Evolutionary conservation across 1,140 invertebrate species (phyloP).

Genomic region (Papilio polytes): DNA sequence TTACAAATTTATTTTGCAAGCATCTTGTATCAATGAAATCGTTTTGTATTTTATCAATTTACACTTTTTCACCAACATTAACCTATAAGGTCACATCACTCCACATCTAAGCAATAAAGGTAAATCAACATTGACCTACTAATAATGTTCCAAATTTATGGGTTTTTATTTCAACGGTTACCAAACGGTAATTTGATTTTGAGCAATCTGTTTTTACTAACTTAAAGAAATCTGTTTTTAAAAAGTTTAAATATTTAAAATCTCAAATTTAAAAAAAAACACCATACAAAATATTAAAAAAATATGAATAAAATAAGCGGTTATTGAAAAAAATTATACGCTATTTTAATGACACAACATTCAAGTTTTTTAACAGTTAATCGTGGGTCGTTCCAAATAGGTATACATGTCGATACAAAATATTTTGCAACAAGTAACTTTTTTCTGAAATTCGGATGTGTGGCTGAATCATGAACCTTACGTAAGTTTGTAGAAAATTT

Average conservation of each 20-base stretch:
- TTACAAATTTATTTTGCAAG: conserved; percentile 7
- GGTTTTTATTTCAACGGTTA: conserved; percentile 23
- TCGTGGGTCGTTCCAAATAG: background rate
- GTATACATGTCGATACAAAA: background rate
- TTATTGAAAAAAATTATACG: background rate
- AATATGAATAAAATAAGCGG: background rate
- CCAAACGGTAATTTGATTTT: conserved; percentile 17
- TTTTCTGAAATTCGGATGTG: conserved; percentile 1
- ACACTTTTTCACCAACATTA: conserved; percentile 4
- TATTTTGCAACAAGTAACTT: background rate
- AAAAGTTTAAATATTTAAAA: background rate
- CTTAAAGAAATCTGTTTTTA: background rate
- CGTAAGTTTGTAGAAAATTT: conserved; percentile 29
- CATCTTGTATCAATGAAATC: conserved; percentile 6
- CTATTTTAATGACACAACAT: background rate
- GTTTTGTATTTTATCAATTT: background rate
- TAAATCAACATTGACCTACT: conserved; percentile 29
- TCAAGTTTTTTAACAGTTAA: background rate
- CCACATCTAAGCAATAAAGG: conserved; percentile 18
- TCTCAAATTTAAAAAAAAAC: background rate
- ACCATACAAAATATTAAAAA: too few species aligned
- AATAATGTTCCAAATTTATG: conserved; percentile 22
- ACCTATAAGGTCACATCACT: conserved; percentile 20
- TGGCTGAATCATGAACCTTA: conserved; percentile 11
- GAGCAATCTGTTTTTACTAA: conserved; percentile 16